These are phyloP conservation scores for Bombus picipes DNA, from an alignment of 1,140 invertebrate genomes.

Conservation along the genomic window DNA sequence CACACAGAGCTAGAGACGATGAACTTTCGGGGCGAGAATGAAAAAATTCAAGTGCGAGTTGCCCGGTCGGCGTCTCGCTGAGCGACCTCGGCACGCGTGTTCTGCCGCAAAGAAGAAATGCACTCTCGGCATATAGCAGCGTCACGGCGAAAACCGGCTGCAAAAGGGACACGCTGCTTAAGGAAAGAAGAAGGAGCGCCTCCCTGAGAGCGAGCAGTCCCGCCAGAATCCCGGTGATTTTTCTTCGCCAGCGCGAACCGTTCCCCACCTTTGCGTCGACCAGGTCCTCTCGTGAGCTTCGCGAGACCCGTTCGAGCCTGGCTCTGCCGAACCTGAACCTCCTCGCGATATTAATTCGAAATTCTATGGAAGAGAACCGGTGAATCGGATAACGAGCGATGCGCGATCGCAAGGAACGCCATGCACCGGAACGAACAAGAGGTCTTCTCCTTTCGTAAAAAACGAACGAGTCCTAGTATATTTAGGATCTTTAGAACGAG, in stretches of 20 bases:
- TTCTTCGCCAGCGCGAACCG: conserved; percentile 11
- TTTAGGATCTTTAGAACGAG: background rate
- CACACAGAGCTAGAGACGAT: background rate
- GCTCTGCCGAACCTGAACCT: background rate
- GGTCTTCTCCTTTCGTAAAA: background rate
- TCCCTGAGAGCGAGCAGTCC: conserved; percentile 2
- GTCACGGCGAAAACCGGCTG: conserved; percentile 53
- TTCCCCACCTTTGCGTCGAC: conserved; percentile 15
- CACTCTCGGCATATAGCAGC: conserved; percentile 8
- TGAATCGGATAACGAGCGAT: conserved; percentile 23
- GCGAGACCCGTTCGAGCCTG: background rate
- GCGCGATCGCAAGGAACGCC: conserved; percentile 31
- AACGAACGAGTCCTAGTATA: background rate
- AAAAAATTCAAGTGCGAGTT: conserved; percentile 36
- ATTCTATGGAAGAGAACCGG: conserved; percentile 27
- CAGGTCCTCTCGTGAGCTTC: background rate
- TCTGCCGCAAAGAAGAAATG: conserved; percentile 14
- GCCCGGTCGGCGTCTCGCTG: background rate
- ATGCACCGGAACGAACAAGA: background rate
- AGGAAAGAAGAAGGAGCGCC: conserved; percentile 39
- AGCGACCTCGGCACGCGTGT: conserved; percentile 44
- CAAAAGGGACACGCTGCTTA: conserved; percentile 51
- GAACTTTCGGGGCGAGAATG: conserved; percentile 2
- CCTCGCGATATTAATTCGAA: conserved; percentile 23
- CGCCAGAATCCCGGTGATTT: conserved; percentile 41